Percentiles rank a stretch among this genome's conserved stretches.
These are phyloP conservation scores for Zaprionus capensis DNA, from an alignment of 1,140 invertebrate genomes.

Conservation along the genomic window DNA sequence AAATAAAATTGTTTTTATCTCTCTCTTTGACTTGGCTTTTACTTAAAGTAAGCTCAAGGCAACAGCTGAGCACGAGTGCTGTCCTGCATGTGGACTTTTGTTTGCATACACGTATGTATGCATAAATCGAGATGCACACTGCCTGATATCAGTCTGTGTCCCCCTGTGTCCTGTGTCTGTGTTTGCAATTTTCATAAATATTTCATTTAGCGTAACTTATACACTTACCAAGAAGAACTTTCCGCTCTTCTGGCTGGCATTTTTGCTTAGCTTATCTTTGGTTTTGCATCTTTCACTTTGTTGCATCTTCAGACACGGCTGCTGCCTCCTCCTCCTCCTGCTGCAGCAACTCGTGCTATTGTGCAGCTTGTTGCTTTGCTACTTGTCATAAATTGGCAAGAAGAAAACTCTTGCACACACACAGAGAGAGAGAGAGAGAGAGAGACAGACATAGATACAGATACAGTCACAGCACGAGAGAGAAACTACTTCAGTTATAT, in stretches of 20 bases:
- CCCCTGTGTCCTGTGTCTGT: conserved; percentile 15
- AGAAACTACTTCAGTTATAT: background rate
- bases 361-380: conserved; percentile 65
- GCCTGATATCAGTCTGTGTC: conserved; percentile 14
- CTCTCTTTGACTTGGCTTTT: background rate
- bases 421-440: too few relatives aligned
- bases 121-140: conserved; percentile 48
- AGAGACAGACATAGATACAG: background rate
- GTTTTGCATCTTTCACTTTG: conserved; percentile 54
- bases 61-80: conserved; percentile 19
- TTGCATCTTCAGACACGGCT: conserved; percentile 34
- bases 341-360: conserved; percentile 19
- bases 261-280: conserved; percentile 64
- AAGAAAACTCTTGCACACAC: conserved; percentile 12
- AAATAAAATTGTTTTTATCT: conserved; percentile 62
- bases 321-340: background rate
- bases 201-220: conserved; percentile 76
- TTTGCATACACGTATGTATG: conserved; percentile 46
- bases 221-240: conserved; percentile 47
- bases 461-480: background rate
- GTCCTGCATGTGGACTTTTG: conserved; percentile 13
- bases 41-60: background rate
- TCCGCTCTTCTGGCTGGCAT: conserved; percentile 55
- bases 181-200: conserved; percentile 76
- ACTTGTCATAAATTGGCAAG: conserved; percentile 76